A percentile compares a stretch with the other conserved stretches of the same genome.
Conservation (phyloP, 2,797 vertebrate species). For the Neostethus bicornis region DNA sequence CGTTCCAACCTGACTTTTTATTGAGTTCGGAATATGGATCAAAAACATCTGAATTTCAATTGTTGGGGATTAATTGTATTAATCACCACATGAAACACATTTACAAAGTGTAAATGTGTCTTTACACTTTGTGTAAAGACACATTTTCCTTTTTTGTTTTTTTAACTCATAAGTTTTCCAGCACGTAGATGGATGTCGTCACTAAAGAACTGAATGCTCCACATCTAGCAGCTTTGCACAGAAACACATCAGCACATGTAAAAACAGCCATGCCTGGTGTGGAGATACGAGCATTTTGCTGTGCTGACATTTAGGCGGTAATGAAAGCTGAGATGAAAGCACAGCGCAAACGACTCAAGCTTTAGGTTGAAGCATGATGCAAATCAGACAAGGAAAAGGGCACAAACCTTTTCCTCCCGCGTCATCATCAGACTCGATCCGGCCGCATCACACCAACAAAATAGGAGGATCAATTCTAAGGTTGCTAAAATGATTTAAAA, state of each 20-base stretch:
- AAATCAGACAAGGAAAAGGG: conserved; percentile 55
- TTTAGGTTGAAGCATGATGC: conserved; percentile 21
- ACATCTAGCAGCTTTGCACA: neutral
- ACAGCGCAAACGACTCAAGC: conserved; percentile 9
- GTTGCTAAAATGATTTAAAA: neutral
- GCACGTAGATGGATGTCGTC: neutral
- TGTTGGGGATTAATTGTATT: no score
- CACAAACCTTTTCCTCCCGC: conserved; percentile 32
- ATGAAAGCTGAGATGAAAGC: conserved; percentile 57
- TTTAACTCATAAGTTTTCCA: neutral
- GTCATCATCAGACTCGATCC: conserved; percentile 24
- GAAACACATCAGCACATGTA: neutral
- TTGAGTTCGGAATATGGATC: no score
- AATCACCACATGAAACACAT: neutral
- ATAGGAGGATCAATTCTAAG: conserved; percentile 9
- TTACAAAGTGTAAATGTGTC: neutral
- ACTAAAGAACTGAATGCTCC: no score
- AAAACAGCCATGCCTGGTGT: neutral
- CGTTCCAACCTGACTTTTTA: no score
- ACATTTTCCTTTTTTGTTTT: neutral
- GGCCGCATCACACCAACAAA: conserved; percentile 1
- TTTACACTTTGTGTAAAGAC: neutral
- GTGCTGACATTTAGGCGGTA: conserved; percentile 60
- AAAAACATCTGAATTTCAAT: no score
- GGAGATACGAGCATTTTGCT: neutral